These are phyloP conservation scores for Agrypnus murinus DNA, from an alignment of 2,888 invertebrate genomes.

Conservation along the genomic window DNA sequence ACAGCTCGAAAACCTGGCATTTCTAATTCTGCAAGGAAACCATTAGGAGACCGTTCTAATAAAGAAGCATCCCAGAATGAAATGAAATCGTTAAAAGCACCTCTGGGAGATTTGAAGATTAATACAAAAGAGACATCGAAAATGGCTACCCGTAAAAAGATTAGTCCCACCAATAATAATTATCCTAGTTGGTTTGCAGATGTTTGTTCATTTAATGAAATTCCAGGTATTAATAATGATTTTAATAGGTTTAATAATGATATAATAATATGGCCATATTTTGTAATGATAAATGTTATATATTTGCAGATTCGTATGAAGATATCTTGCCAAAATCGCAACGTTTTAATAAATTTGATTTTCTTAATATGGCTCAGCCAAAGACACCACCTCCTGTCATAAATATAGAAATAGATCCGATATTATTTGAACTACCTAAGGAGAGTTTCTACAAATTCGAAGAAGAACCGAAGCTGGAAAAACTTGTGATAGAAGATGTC, in stretches of 20 bases:
- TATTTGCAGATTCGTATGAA: slow-evolving; percentile 45
- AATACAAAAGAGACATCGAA: background rate
- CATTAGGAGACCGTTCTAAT: slow-evolving; percentile 60
- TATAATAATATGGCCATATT: too few species aligned
- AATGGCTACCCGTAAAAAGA: background rate
- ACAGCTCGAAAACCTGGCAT: slow-evolving; percentile 56
- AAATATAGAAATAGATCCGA: slow-evolving; percentile 22
- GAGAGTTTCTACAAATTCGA: background rate
- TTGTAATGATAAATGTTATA: too few species aligned
- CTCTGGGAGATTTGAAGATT: slow-evolving; percentile 1
- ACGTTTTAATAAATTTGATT: slow-evolving; percentile 17
- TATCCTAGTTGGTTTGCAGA: slow-evolving; percentile 51
- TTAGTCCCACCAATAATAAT: slow-evolving; percentile 49
- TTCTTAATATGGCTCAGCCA: slow-evolving; percentile 23
- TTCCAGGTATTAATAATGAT: slow-evolving; percentile 54
- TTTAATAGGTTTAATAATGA: background rate
- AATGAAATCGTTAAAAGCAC: slow-evolving; percentile 14
- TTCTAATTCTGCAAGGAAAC: slow-evolving; percentile 54
- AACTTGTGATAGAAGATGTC: background rate
- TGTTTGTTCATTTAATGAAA: slow-evolving; percentile 52
- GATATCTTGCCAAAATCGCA: slow-evolving; percentile 43
- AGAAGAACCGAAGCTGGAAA: background rate
- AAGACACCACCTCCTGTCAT: slow-evolving; percentile 39
- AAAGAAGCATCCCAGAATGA: background rate
- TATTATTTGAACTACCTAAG: slow-evolving; percentile 10